Evolutionary conservation across 2,113 vertebrate species (phyloP).

Genomic region (Pimephales promelas): DNA sequence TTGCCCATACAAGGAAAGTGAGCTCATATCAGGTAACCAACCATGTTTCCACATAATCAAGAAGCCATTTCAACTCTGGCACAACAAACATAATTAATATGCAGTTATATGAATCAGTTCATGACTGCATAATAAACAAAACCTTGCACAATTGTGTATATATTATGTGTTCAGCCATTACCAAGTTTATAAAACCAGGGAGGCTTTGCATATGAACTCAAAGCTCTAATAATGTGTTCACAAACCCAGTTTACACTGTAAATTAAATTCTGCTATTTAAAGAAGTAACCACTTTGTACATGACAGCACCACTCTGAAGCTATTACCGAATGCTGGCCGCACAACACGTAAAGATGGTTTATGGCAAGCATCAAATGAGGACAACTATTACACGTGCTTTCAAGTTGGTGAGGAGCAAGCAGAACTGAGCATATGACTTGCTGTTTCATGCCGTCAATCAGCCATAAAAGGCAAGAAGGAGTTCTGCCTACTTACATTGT

Average conservation of each 20-base stretch:
- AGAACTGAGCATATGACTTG: neutral
- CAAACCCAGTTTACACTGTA: neutral
- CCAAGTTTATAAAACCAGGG: neutral
- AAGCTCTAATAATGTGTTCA: slow-evolving; percentile 10
- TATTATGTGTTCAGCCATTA: neutral
- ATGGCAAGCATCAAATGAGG: neutral
- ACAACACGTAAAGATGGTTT: neutral
- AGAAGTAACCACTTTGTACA: neutral
- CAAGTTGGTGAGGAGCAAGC: neutral
- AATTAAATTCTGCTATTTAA: neutral
- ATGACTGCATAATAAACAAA: neutral
- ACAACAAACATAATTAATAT: neutral
- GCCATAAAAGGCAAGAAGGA: neutral
- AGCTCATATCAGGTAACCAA: neutral
- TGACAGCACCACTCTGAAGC: neutral
- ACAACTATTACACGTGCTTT: neutral
- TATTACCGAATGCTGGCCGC: neutral
- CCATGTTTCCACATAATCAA: neutral
- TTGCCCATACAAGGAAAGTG: neutral
- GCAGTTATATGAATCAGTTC: neutral
- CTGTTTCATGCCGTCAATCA: slow-evolving; percentile 18
- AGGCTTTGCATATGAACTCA: neutral
- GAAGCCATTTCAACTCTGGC: neutral
- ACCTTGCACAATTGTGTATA: slow-evolving; percentile 2
- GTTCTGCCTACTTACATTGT: slow-evolving; percentile 3